Percentiles rank a stretch among this genome's conserved stretches.
These are phyloP conservation scores for Melanchra persicariae DNA, from an alignment of 2,888 invertebrate species.

Conservation along the genomic window DNA sequence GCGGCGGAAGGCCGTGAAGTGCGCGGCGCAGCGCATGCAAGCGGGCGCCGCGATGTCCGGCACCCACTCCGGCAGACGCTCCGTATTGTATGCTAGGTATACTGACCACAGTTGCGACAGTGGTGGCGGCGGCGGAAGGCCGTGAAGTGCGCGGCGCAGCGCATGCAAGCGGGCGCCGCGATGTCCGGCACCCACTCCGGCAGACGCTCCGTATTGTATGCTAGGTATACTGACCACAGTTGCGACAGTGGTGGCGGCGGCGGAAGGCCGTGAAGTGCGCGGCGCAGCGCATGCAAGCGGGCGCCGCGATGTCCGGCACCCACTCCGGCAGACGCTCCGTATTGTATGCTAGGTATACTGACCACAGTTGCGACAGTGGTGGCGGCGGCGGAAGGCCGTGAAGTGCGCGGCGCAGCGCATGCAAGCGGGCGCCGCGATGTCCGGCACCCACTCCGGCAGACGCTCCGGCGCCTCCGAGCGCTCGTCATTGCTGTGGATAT, in stretches of 20 bases:
- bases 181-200: background rate
- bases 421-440: constrained; percentile 97
- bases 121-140: background rate
- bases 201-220: background rate
- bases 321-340: no score
- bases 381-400: constrained; percentile 98
- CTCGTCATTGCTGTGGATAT: background rate
- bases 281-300: no score
- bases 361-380: constrained; percentile 99
- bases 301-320: no score
- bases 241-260: no score
- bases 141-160: no score
- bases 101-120: no score
- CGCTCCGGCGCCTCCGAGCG: constrained; percentile 72
- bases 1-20: background rate
- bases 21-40: no score
- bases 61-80: background rate
- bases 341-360: background rate
- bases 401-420: constrained; percentile 98
- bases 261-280: background rate
- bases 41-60: background rate
- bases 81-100: background rate
- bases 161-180: no score
- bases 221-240: no score
- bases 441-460: constrained; percentile 98